Conservation (phyloP, 2,797 vertebrate genomes). For the Tamandua tetradactyla region DNA sequence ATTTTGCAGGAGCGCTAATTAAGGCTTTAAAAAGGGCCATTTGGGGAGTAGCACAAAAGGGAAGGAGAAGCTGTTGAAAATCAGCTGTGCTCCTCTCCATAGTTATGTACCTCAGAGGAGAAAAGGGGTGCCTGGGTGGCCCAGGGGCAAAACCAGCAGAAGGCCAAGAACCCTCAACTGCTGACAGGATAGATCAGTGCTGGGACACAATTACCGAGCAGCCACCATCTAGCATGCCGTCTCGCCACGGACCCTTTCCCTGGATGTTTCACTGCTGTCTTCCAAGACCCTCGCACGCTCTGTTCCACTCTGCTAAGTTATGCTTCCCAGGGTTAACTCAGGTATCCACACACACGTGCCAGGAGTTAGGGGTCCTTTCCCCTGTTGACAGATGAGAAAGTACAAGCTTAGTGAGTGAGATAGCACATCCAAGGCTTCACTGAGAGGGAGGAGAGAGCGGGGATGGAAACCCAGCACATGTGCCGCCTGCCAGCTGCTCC, state of each 20-base stretch:
- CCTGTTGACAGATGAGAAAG: not conserved
- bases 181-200: not conserved
- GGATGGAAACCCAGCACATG: not conserved
- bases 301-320: rapidly evolving
- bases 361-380: not conserved
- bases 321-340: not conserved
- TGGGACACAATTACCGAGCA: not conserved
- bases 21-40: not conserved
- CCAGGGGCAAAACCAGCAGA: not conserved
- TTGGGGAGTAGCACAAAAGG: rapidly evolving
- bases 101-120: not conserved
- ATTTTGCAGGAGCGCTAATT: not conserved
- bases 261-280: not conserved
- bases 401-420: not conserved
- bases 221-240: not conserved
- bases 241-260: not conserved
- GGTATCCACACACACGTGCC: not conserved
- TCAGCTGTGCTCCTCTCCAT: rapidly evolving
- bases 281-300: not conserved
- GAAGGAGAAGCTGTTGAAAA: not conserved
- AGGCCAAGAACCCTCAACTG: not conserved
- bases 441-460: not conserved
- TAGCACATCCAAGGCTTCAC: not conserved
- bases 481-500: not conserved
- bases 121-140: not conserved